phyloP scores from a whole-genome alignment of 2,888 invertebrate genomes.

The Luperina nickerlii region DNA sequence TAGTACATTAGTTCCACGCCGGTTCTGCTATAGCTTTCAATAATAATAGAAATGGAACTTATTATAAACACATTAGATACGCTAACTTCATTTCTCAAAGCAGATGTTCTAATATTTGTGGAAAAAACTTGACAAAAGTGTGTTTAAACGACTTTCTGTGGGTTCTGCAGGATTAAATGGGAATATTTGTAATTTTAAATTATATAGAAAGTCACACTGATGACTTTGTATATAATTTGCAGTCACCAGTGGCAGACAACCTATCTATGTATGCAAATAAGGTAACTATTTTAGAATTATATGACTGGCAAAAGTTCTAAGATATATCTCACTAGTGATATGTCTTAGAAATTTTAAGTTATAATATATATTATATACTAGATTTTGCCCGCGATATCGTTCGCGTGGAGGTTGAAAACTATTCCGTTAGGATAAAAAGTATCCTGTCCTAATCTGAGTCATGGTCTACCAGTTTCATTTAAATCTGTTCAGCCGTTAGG shows the following conservation, averaged over 20 bases:
- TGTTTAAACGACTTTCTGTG: background rate
- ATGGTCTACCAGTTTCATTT: background rate
- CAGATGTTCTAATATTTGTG: conserved; percentile 74
- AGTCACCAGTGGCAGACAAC: too few relatives aligned
- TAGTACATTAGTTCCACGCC: conserved; percentile 65
- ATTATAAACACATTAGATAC: conserved; percentile 83
- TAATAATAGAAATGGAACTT: conserved; percentile 68
- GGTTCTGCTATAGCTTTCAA: conserved; percentile 68
- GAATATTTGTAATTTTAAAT: too few relatives aligned
- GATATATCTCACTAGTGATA: too few relatives aligned
- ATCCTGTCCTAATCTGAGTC: too few relatives aligned
- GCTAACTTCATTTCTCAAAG: conserved; percentile 73
- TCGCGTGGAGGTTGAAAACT: too few relatives aligned
- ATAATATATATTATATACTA: background rate
- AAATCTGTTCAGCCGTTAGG: background rate
- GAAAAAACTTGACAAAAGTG: conserved; percentile 26
- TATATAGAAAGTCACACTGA: too few relatives aligned
- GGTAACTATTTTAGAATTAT: too few relatives aligned
- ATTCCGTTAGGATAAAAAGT: too few relatives aligned
- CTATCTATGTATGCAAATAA: too few relatives aligned
- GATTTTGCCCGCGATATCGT: background rate
- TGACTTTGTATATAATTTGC: too few relatives aligned
- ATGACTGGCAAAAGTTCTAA: too few relatives aligned
- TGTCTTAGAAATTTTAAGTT: background rate
- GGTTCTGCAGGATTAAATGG: conserved; percentile 46